Conservation (phyloP, 2,797 vertebrate species). For the Chaetophractus vellerosus region DNA sequence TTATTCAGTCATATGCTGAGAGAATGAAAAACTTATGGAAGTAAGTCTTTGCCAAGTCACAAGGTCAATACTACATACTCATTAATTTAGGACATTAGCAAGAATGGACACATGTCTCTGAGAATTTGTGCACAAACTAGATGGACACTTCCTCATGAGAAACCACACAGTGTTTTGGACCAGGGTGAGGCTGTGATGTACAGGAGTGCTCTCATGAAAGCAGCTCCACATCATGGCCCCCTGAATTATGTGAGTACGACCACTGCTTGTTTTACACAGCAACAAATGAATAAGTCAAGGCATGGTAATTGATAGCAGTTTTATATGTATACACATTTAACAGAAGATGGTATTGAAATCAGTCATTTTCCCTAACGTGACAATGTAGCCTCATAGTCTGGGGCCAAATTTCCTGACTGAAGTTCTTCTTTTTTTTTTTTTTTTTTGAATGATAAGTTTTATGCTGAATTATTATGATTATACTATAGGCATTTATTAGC, state of each 20-base stretch:
- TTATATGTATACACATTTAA: background rate
- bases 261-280: background rate
- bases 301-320: background rate
- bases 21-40: background rate
- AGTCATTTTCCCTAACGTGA: background rate
- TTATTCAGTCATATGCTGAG: background rate
- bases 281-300: background rate
- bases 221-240: background rate
- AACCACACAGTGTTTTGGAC: accelerated
- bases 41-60: background rate
- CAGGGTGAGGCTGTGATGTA: accelerated
- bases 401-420: background rate
- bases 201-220: background rate
- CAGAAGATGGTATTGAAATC: background rate
- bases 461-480: background rate
- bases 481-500: background rate
- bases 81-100: background rate
- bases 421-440: background rate
- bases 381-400: background rate
- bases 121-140: background rate
- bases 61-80: background rate
- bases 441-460: slow-evolving; percentile 5
- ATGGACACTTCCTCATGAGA: no score
- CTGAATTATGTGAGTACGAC: background rate
- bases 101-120: background rate